These are phyloP conservation scores for Erpobdella octoculata DNA, from an alignment of 2,888 invertebrate genomes.

Conservation along the genomic window DNA sequence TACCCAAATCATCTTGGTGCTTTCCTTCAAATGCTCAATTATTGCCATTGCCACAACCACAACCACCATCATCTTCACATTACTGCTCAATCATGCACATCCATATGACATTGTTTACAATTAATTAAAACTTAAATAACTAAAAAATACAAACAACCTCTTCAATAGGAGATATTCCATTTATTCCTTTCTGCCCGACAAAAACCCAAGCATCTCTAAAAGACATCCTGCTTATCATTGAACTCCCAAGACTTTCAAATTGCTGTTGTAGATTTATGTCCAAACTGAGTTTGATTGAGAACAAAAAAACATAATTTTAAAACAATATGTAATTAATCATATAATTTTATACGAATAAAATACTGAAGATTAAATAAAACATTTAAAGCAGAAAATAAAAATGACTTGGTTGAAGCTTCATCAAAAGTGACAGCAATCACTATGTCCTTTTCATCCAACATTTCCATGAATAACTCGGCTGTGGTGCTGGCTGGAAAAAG, in stretches of 20 bases:
- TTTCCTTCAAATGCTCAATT: too few relatives aligned
- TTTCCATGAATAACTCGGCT: slow-evolving; percentile 53
- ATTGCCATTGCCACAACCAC: neutral
- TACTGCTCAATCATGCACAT: too few relatives aligned
- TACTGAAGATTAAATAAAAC: neutral
- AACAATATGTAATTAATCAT: neutral
- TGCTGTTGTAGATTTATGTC: slow-evolving; percentile 52
- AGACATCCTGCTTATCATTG: slow-evolving; percentile 56
- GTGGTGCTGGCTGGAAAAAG: slow-evolving; percentile 49
- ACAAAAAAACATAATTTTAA: neutral
- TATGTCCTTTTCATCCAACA: slow-evolving; percentile 52
- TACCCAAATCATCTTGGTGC: too few relatives aligned
- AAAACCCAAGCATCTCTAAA: slow-evolving; percentile 58
- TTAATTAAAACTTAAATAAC: neutral
- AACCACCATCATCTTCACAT: neutral
- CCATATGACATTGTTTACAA: too few relatives aligned
- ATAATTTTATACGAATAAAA: neutral
- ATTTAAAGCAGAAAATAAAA: neutral
- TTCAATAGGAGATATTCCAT: slow-evolving; percentile 40
- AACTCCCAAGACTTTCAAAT: slow-evolving; percentile 56
- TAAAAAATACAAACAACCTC: slow-evolving; percentile 30
- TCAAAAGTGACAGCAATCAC: slow-evolving; percentile 57
- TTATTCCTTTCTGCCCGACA: slow-evolving; percentile 56
- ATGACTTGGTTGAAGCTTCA: slow-evolving; percentile 56
- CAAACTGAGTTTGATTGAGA: slow-evolving; percentile 14